Percentiles rank a stretch among this genome's conserved stretches.
phyloP scores from a whole-genome alignment of 1,140 invertebrate species.

The Saccostrea glomerata region DNA sequence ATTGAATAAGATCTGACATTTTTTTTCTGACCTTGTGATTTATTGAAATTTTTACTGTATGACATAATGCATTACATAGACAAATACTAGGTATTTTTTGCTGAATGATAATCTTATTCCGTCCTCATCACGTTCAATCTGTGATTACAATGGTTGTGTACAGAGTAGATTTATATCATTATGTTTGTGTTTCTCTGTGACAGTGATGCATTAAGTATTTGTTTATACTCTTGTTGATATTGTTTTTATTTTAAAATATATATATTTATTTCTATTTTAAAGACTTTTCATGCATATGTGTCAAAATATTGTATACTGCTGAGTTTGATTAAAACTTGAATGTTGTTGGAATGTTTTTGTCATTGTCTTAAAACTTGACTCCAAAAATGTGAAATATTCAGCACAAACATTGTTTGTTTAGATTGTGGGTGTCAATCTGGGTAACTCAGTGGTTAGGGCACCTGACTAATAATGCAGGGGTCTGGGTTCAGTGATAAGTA shows the following conservation, averaged over 20 bases:
- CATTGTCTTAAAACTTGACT: neutral
- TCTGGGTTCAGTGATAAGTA: no score
- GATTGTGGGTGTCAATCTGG: no score
- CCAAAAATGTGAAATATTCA: no score
- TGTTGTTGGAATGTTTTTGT: neutral
- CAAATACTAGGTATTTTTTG: neutral
- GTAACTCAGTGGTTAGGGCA: no score
- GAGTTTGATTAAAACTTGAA: neutral
- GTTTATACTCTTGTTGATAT: conserved; percentile 31
- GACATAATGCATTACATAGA: neutral
- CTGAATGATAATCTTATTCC: neutral
- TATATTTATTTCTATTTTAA: neutral
- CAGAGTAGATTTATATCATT: neutral
- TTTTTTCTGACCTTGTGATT: neutral
- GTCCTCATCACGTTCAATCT: neutral
- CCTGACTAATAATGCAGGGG: no score
- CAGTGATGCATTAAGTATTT: conserved; percentile 35
- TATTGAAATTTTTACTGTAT: neutral
- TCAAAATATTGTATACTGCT: neutral
- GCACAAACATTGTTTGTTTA: no score
- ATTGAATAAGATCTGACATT: neutral
- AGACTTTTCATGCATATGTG: conserved; percentile 10
- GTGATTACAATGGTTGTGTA: neutral
- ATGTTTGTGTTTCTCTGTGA: neutral
- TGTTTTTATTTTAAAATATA: neutral